phyloP scores from a whole-genome alignment of 2,113 vertebrate genomes.

The Montifringilla adamsi region DNA sequence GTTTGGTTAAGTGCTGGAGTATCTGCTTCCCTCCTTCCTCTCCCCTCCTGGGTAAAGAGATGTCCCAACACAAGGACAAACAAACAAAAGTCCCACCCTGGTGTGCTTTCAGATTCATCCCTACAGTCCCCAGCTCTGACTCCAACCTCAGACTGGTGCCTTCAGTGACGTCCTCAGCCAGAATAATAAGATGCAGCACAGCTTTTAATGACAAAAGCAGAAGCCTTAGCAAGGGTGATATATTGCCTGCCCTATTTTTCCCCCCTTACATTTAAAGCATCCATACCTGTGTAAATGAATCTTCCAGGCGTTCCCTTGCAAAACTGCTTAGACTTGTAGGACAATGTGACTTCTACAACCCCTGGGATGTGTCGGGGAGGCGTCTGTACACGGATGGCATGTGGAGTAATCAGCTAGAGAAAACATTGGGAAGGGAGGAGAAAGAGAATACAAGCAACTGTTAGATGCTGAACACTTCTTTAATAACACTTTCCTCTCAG shows the following conservation, averaged over 20 bases:
- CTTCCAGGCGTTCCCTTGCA: constrained; percentile 99
- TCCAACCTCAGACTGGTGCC: background rate
- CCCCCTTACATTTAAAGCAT: background rate
- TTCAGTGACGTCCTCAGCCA: background rate
- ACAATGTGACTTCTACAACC: constrained; percentile 98
- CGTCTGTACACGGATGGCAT: constrained; percentile 97
- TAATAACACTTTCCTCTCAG: constrained; percentile 56
- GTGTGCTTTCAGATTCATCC: background rate
- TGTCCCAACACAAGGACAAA: background rate
- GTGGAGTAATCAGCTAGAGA: constrained; percentile 93
- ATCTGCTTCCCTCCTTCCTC: background rate
- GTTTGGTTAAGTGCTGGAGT: background rate
- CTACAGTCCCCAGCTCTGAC: background rate
- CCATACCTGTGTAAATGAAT: constrained; percentile 98
- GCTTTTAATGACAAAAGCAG: background rate
- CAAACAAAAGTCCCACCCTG: background rate
- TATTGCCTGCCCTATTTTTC: background rate
- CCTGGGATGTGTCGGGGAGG: constrained; percentile 98
- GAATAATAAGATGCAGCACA: background rate
- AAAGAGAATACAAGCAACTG: constrained; percentile 18
- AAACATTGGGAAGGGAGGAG: constrained; percentile 38
- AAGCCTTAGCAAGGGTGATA: background rate
- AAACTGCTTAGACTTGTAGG: constrained; percentile 99
- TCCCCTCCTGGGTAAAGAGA: background rate
- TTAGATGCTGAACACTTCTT: constrained; percentile 48